A percentile compares a stretch with the other conserved stretches of the same genome.
These are phyloP conservation scores for Athripsodes cinereus DNA, from an alignment of 2,888 invertebrate genomes.

Conservation along the genomic window DNA sequence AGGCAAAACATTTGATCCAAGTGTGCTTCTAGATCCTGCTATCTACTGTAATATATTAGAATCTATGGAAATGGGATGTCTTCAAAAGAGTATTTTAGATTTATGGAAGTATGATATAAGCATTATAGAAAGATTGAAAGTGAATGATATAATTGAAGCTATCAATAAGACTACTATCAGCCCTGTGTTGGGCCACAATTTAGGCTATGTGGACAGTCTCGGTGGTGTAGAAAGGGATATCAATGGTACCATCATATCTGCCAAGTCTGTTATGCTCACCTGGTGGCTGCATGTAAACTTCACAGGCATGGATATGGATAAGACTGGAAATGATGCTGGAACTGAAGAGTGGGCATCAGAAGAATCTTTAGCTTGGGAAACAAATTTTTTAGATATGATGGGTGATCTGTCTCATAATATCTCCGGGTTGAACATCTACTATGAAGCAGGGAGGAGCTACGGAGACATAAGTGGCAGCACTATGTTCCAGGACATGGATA, in stretches of 20 bases:
- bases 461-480: slow-evolving; percentile 66
- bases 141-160: slow-evolving; percentile 54
- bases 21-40: slow-evolving; percentile 49
- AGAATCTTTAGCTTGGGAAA: slow-evolving; percentile 56
- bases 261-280: slow-evolving; percentile 55
- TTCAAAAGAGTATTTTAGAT: slow-evolving; percentile 60
- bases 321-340: slow-evolving; percentile 64
- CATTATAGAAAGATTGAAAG: slow-evolving; percentile 48
- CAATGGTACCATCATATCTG: slow-evolving; percentile 56
- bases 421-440: slow-evolving; percentile 45
- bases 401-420: slow-evolving; percentile 34
- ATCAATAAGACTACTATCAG: slow-evolving; percentile 56
- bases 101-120: slow-evolving; percentile 60
- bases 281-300: slow-evolving; percentile 66
- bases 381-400: slow-evolving; percentile 48
- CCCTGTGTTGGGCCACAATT: slow-evolving; percentile 58
- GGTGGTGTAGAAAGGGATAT: slow-evolving; percentile 55
- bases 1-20: slow-evolving; percentile 46
- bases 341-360: slow-evolving; percentile 69
- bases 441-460: slow-evolving; percentile 62
- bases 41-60: slow-evolving; percentile 61
- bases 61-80: slow-evolving; percentile 55
- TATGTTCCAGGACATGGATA: slow-evolving; percentile 68
- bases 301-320: slow-evolving; percentile 57
- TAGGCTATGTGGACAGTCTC: slow-evolving; percentile 56